A percentile compares a stretch with the other conserved stretches of the same genome.
These are phyloP conservation scores for Patiria miniata DNA, from an alignment of 35 echinoderm and acorn worm species.

Conservation along the genomic window DNA sequence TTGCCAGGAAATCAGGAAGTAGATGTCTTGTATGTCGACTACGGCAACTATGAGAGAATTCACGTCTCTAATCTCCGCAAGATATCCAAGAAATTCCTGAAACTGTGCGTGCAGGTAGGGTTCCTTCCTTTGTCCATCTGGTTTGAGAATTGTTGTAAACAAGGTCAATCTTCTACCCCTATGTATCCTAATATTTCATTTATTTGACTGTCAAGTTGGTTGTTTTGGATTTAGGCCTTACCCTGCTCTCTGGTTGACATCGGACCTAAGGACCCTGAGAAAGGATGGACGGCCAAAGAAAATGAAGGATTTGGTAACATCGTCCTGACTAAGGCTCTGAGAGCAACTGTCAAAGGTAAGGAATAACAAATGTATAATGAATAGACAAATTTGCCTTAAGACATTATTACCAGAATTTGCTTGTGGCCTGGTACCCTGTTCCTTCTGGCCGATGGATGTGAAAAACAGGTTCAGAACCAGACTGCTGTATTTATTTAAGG, in stretches of 20 bases:
- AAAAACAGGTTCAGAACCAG: too few relatives aligned
- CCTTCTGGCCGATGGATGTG: too few relatives aligned
- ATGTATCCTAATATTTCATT: too few relatives aligned
- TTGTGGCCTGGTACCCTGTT: too few relatives aligned
- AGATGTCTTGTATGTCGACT: conserved; percentile 90
- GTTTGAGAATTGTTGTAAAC: background rate
- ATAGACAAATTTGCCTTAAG: background rate
- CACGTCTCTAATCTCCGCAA: conserved; percentile 64
- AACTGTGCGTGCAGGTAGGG: conserved; percentile 76
- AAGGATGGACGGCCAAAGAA: conserved; percentile 72
- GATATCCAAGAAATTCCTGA: conserved; percentile 79
- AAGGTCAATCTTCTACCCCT: background rate
- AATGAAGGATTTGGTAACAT: conserved; percentile 47
- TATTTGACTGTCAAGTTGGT: too few relatives aligned
- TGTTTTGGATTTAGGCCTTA: conserved; percentile 60
- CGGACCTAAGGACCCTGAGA: conserved; percentile 53
- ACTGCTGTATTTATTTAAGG: too few relatives aligned
- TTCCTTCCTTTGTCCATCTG: background rate
- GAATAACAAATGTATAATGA: background rate
- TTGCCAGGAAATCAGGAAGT: conserved; percentile 70
- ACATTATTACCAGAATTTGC: too few relatives aligned
- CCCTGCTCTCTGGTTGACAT: conserved; percentile 75
- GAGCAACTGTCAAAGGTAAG: conserved; percentile 71
- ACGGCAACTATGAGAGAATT: conserved; percentile 69
- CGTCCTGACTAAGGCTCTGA: conserved; percentile 60